Base-by-base conservation (phyloP, 2,113 vertebrate genomes). In the Triplophysa dalaica region DNA sequence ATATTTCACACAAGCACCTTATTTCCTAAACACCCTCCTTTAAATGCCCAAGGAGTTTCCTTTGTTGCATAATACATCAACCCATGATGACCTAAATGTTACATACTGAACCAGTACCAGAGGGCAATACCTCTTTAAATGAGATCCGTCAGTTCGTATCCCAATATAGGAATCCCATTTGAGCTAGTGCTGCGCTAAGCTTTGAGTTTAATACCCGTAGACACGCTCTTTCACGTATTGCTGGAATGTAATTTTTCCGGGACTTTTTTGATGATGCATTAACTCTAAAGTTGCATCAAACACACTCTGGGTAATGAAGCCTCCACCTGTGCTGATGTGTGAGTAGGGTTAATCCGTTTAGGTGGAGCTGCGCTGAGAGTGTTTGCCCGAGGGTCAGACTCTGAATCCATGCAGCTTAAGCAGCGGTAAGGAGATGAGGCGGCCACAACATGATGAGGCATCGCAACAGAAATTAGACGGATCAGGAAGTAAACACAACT, bases 401-500 rank as follows among this genome's bases (percentile, higher is more conserved):
- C 92, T 94, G 90, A 91, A 93, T 92, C 94, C 95, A 93, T 87
- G 89, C 83, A 93, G 91, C 92, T 92, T 87, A 92, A 91, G 93
- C 93, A 92, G 92, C 92, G 91, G 94, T 92, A 91, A 92, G 93
- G 92, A 94, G 94, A 94, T 92, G 94, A 92, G 94, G 91, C 88
- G 41, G 69, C 89, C 93, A 1, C 33, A 38, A 38, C 33, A 38
- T 38, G 33, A 38, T 38, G 94, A 91, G 94, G 94, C 93, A 48
- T 95, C 88, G 93, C 95, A 95, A 95, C 94, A 94, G 92, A 96
- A 96, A 96, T 97, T 94, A 95, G 94, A 94, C 89, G 94, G 94
- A 96, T 95, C 94, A 95, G 94, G 95, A 95, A 95, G 93, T 95
- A 95, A 97, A 97, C 94, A 96, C 93, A 94, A 92, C 92, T 91